Evolutionary conservation across 2,797 vertebrate species (phyloP).

Genomic region (Rhinoraja longicauda): DNA sequence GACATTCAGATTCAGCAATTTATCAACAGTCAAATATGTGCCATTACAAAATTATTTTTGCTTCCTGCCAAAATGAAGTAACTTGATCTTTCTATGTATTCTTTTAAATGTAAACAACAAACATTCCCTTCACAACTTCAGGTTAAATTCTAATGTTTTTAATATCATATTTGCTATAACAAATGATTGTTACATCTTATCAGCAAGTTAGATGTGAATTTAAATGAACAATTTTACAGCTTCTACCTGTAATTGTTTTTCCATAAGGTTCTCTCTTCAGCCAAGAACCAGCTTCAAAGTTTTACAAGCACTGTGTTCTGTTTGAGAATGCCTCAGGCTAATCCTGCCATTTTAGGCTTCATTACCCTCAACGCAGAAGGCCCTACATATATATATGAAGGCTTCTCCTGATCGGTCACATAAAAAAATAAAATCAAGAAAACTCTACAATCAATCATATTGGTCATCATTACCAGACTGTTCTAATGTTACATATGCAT

Average conservation of each 20-base stretch:
- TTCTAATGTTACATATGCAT: background rate
- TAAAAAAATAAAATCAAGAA: background rate
- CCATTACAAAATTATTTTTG: background rate
- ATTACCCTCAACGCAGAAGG: background rate
- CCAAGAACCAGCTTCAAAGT: background rate
- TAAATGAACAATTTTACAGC: background rate
- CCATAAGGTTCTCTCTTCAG: background rate
- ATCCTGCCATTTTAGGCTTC: slow-evolving; percentile 16
- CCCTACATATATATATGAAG: no score
- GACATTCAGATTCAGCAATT: background rate
- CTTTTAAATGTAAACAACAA: background rate
- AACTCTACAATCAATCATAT: background rate
- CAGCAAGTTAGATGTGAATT: background rate
- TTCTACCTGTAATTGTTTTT: background rate
- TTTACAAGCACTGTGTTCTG: background rate
- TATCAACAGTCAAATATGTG: background rate
- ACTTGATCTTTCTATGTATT: background rate
- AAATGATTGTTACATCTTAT: background rate
- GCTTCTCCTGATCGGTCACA: background rate
- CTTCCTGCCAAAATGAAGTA: background rate
- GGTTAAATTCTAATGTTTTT: background rate
- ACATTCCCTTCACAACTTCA: slow-evolving; percentile 8
- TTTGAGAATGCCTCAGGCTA: background rate
- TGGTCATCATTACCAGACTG: background rate
- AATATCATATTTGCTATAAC: background rate